Conservation (phyloP, 2,888 invertebrate genomes). For the Macaria notata region DNA sequence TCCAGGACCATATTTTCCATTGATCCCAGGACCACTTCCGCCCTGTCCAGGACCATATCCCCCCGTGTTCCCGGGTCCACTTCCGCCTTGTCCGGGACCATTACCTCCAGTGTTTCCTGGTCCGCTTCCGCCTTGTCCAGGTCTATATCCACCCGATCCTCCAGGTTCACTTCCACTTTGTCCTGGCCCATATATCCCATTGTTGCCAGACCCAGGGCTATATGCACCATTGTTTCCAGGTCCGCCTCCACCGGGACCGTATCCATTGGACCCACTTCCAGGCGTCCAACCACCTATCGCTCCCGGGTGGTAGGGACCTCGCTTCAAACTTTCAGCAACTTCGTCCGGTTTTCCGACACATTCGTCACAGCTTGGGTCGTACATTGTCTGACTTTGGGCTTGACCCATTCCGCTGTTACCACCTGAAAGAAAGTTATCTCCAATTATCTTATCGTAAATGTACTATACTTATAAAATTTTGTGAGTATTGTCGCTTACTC, state of each 20-base stretch:
- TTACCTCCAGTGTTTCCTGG: constrained; percentile 25
- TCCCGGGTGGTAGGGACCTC: constrained; percentile 8
- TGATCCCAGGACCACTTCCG: constrained; percentile 8
- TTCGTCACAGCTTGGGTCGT: constrained; percentile 86
- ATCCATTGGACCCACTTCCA: constrained; percentile 12
- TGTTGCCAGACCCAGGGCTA: constrained; percentile 17
- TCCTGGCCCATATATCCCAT: constrained; percentile 29
- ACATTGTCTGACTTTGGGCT: constrained; percentile 92
- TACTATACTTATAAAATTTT: neutral
- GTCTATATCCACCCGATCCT: neutral
- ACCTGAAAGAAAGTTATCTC: constrained; percentile 72
- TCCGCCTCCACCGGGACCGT: constrained; percentile 17
- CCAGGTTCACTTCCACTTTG: constrained; percentile 17
- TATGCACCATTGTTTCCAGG: constrained; percentile 25
- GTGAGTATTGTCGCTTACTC: too few relatives aligned
- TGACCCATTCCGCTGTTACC: constrained; percentile 93
- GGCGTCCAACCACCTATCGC: neutral
- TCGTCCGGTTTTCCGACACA: constrained; percentile 70
- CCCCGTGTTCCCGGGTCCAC: constrained; percentile 1
- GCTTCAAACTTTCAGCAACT: constrained; percentile 52
- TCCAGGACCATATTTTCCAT: constrained; percentile 25
- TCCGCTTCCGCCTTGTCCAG: neutral
- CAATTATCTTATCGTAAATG: neutral
- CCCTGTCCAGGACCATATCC: constrained; percentile 20
- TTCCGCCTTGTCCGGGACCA: constrained; percentile 24